Conservation (phyloP, 1,140 invertebrate genomes). For the Cydia strobilella region DNA sequence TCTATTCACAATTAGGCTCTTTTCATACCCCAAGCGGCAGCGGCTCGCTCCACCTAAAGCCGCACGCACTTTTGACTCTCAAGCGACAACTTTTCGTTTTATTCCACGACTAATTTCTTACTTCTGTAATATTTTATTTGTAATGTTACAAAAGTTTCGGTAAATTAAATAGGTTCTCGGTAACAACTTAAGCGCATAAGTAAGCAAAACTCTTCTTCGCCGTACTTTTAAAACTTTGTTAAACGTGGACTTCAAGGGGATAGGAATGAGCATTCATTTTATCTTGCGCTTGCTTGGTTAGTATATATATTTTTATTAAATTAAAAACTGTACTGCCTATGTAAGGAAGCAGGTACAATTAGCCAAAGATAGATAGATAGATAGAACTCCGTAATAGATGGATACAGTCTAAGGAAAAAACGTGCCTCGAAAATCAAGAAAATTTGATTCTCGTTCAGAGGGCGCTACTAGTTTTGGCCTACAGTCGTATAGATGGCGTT, state of each 20-base stretch:
- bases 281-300: neutral
- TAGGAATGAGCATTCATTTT: neutral
- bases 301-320: too few relatives aligned
- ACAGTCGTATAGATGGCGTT: too few relatives aligned
- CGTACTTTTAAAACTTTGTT: neutral
- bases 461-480: too few relatives aligned
- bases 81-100: neutral
- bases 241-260: slow-evolving; percentile 6
- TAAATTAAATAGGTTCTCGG: slow-evolving; percentile 25
- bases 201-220: slow-evolving; percentile 18
- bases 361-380: too few relatives aligned
- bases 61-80: neutral
- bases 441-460: too few relatives aligned
- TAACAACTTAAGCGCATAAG: slow-evolving; percentile 26
- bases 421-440: too few relatives aligned
- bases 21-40: neutral
- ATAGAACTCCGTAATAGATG: too few relatives aligned
- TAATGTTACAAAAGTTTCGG: slow-evolving; percentile 17
- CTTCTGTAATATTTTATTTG: slow-evolving; percentile 16
- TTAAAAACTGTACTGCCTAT: too few relatives aligned
- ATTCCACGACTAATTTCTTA: slow-evolving; percentile 13
- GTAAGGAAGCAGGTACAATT: too few relatives aligned
- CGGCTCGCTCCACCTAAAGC: neutral
- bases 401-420: too few relatives aligned
- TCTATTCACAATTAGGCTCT: slow-evolving; percentile 6